These are phyloP conservation scores for Sebastes melanostomus DNA, from an alignment of 2,797 vertebrate genomes.

Conservation along the genomic window DNA sequence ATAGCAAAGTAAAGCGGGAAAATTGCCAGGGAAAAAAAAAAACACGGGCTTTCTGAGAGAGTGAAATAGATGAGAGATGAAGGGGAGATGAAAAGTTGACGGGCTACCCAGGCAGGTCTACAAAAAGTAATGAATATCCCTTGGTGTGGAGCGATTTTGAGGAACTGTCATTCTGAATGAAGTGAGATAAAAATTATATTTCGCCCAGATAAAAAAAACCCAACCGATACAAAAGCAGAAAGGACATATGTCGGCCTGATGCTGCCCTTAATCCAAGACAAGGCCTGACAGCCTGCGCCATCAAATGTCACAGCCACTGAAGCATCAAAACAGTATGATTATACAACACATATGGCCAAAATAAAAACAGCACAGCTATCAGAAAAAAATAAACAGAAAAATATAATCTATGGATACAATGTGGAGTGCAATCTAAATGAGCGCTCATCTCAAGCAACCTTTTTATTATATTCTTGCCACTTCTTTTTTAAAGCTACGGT, in stretches of 20 bases:
- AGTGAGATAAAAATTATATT: constrained; percentile 87
- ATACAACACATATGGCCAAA: constrained; percentile 56
- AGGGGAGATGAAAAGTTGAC: constrained; percentile 83
- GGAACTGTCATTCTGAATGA: constrained; percentile 86
- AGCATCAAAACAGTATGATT: constrained; percentile 77
- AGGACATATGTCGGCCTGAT: constrained; percentile 83
- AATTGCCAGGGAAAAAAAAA: constrained; percentile 70
- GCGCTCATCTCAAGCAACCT: neutral
- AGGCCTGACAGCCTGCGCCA: constrained; percentile 77
- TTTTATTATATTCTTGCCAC: neutral
- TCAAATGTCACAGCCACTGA: constrained; percentile 73
- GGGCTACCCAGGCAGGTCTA: constrained; percentile 81
- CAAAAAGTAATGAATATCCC: constrained; percentile 87
- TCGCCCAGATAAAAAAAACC: constrained; percentile 73
- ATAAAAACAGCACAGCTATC: constrained; percentile 30
- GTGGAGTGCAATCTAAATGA: neutral
- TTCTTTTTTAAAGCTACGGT: neutral
- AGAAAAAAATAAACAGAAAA: constrained; percentile 7
- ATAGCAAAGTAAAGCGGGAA: constrained; percentile 83
- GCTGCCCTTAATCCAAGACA: constrained; percentile 81
- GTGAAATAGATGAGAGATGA: constrained; percentile 86
- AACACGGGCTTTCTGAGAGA: constrained; percentile 77
- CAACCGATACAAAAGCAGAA: constrained; percentile 80
- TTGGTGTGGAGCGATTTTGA: constrained; percentile 83
- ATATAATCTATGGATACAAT: neutral